Percentiles rank a stretch among this genome's conserved stretches.
Evolutionary conservation across 2,797 vertebrate species (phyloP).

Genomic region (Uromys caudimaculatus): DNA sequence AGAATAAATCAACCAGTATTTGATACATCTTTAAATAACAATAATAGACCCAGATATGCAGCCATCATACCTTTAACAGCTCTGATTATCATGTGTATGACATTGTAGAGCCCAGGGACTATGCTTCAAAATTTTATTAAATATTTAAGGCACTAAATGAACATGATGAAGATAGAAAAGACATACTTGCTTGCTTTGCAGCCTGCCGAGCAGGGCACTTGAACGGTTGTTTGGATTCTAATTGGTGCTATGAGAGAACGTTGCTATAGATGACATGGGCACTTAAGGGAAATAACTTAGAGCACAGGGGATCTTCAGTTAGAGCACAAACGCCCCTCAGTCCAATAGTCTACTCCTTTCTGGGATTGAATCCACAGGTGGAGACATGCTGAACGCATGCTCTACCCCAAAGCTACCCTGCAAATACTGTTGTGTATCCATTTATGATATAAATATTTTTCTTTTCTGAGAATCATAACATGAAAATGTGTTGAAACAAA

Average conservation of each 20-base stretch:
- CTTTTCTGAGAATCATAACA: conserved; percentile 28
- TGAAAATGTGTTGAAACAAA: conserved; percentile 9
- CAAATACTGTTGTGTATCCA: background rate
- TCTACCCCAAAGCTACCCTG: background rate
- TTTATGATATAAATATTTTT: conserved; percentile 16
- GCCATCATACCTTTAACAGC: background rate
- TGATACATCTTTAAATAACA: conserved; percentile 23
- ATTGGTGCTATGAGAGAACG: background rate
- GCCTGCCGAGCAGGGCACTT: background rate
- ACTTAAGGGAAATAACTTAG: background rate
- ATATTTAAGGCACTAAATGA: background rate
- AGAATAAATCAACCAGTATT: background rate
- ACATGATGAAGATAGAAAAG: conserved; percentile 6
- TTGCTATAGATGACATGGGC: background rate
- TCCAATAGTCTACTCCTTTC: background rate
- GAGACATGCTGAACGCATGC: background rate
- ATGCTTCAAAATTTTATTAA: background rate
- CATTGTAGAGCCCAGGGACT: background rate
- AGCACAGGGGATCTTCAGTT: background rate
- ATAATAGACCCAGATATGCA: background rate
- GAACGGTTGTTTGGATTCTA: background rate
- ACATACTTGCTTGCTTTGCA: background rate
- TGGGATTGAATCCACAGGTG: background rate
- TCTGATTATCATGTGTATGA: background rate
- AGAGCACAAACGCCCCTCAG: background rate